Conservation (phyloP, 92 coral and sea anemone genomes). For the Phenganax stokvisi region DNA sequence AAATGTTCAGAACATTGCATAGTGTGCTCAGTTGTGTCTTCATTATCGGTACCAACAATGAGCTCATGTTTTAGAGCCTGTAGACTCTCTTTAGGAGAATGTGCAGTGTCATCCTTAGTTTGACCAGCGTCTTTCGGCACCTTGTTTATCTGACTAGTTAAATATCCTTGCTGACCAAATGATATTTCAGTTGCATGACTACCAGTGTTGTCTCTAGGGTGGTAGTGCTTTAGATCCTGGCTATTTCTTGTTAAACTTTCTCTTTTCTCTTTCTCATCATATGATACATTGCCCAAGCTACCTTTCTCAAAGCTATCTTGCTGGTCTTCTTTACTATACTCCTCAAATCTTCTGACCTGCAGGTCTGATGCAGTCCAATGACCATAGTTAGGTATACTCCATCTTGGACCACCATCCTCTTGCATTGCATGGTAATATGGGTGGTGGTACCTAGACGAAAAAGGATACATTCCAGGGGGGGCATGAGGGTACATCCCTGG, state of each 20-base stretch:
- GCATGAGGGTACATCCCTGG: neutral
- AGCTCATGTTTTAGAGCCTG: too few species aligned
- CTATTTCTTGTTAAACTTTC: neutral
- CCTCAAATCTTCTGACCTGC: neutral
- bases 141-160: neutral
- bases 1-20: too few species aligned
- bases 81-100: neutral
- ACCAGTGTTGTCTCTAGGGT: neutral
- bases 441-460: neutral
- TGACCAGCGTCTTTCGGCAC: neutral
- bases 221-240: neutral
- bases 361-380: neutral
- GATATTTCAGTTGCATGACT: neutral
- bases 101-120: neutral
- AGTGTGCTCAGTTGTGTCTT: too few species aligned
- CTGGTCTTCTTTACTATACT: neutral
- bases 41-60: too few species aligned
- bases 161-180: neutral
- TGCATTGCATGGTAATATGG: neutral
- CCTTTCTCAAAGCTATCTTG: neutral
- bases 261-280: neutral
- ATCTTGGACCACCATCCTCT: neutral
- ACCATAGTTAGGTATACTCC: constrained; percentile 11
- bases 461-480: neutral
- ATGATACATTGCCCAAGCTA: neutral